Conservation (phyloP, 2,797 vertebrate genomes). For the Calcarius lapponicus region DNA sequence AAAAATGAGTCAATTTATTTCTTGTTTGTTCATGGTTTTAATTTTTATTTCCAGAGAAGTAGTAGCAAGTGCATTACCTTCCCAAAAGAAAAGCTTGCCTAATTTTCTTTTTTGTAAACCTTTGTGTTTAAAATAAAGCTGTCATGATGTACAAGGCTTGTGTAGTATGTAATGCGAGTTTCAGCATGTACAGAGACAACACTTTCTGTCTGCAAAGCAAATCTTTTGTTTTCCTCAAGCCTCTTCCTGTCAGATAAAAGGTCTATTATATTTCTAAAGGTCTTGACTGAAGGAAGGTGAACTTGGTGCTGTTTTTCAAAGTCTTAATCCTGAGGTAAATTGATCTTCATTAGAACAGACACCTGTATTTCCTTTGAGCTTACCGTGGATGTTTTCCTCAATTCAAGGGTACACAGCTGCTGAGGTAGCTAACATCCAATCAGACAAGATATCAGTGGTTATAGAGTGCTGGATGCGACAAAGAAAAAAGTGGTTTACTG, state of each 20-base stretch:
- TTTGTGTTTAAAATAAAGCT: neutral
- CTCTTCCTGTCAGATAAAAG: neutral
- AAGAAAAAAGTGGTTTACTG: neutral
- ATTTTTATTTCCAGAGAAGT: neutral
- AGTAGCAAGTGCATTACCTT: neutral
- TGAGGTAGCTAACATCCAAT: neutral
- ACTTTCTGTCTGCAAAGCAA: neutral
- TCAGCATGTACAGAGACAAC: neutral
- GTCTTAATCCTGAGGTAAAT: neutral
- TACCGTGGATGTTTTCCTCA: neutral
- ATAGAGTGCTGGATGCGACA: neutral
- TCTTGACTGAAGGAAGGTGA: neutral
- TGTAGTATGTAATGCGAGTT: neutral
- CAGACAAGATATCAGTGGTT: neutral
- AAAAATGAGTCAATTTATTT: neutral
- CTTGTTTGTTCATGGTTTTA: fast-evolving
- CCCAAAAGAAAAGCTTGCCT: neutral
- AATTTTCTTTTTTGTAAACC: neutral
- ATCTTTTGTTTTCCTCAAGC: neutral
- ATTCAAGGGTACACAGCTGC: neutral
- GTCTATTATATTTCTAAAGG: neutral
- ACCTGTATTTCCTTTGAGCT: neutral
- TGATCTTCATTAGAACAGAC: conserved; percentile 23
- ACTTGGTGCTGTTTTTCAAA: neutral
- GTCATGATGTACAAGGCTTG: neutral